Evolutionary conservation across 2,888 invertebrate genomes (phyloP).

Genomic region (Drosophila birchii): DNA sequence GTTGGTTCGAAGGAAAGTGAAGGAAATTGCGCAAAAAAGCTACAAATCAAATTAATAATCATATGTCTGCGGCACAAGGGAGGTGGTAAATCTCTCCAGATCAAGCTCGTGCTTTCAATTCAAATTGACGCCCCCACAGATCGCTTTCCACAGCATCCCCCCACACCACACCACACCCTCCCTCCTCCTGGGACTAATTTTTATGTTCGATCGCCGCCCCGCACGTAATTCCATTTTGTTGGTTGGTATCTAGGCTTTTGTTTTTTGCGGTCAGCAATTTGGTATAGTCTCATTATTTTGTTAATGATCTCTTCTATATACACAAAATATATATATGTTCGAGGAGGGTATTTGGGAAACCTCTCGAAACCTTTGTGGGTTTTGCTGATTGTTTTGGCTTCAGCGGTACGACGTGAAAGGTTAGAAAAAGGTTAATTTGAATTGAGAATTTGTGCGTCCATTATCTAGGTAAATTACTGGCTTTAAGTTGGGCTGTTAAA

Average conservation of each 20-base stretch:
- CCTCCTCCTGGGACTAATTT: conserved; percentile 20
- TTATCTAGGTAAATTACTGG: conserved; percentile 3
- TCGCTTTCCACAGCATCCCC: conserved; percentile 6
- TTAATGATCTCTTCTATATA: conserved; percentile 64
- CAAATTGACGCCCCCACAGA: conserved; percentile 68
- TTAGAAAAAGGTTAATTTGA: conserved; percentile 19
- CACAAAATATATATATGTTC: conserved; percentile 1
- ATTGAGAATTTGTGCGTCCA: conserved; percentile 11
- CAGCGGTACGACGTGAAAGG: conserved; percentile 18
- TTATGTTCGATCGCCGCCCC: conserved; percentile 13
- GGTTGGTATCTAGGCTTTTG: conserved; percentile 34
- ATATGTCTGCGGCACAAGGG: conserved; percentile 61
- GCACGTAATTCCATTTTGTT: conserved; percentile 43
- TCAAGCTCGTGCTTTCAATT: conserved; percentile 63
- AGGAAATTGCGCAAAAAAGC: conserved; percentile 59
- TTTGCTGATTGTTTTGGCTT: conserved; percentile 22
- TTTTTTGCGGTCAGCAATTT: conserved; percentile 54
- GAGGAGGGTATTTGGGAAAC: conserved; percentile 14
- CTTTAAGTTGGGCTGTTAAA: conserved; percentile 1
- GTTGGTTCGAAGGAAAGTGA: conserved; percentile 50
- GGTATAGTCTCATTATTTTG: conserved; percentile 60
- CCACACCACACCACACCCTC: neutral
- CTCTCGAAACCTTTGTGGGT: conserved; percentile 22
- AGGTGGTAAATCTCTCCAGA: conserved; percentile 22
- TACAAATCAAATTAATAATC: conserved; percentile 80